Evolutionary conservation across 2,797 vertebrate genomes (phyloP).

Genomic region (Falco berigora): DNA sequence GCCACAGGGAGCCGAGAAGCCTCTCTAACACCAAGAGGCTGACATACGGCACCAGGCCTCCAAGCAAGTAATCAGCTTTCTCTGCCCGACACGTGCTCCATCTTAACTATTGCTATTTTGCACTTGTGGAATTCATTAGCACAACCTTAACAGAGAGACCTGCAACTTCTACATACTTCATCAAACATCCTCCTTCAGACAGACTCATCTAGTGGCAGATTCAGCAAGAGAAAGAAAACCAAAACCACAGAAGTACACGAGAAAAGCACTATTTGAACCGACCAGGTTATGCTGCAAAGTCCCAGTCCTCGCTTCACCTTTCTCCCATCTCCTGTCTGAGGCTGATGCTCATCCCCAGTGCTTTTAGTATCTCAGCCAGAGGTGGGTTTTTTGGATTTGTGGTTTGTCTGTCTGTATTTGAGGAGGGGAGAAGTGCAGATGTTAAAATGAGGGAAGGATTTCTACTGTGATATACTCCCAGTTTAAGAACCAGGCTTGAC

Average conservation of each 20-base stretch:
- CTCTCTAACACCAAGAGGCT: not conserved
- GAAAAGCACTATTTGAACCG: not conserved
- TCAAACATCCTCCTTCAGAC: not conserved
- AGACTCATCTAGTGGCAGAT: not conserved
- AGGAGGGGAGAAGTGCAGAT: not conserved
- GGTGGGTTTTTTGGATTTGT: not conserved
- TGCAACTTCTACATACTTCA: not conserved
- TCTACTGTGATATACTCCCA: not conserved
- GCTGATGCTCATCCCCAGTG: too few species aligned
- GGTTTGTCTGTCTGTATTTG: not conserved
- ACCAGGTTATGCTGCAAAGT: not conserved
- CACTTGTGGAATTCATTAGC: not conserved
- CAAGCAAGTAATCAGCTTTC: not conserved
- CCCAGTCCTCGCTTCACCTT: rapidly evolving
- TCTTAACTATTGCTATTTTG: not conserved
- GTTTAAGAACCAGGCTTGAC: not conserved
- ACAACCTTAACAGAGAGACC: not conserved
- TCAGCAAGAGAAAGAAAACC: not conserved
- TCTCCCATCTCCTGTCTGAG: not conserved
- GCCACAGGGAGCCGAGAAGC: not conserved
- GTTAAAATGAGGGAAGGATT: not conserved
- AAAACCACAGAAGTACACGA: rapidly evolving
- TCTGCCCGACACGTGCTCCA: not conserved
- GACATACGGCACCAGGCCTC: not conserved
- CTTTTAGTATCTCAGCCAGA: not conserved